phyloP scores from a whole-genome alignment of 2,888 invertebrate genomes.

The Arenicola marina region DNA sequence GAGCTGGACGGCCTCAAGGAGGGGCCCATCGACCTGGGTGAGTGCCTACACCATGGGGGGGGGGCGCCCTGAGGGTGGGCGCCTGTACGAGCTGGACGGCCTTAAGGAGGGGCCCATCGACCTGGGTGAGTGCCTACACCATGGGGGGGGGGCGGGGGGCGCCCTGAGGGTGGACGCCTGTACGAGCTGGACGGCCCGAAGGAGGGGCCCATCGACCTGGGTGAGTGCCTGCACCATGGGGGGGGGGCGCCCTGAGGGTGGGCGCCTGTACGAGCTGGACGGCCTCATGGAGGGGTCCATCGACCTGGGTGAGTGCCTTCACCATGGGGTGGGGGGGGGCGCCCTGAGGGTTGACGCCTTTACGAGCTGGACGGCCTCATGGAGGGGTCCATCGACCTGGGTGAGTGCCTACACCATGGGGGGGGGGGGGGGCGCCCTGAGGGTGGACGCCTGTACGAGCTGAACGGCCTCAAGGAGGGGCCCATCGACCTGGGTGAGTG shows the following conservation, averaged over 20 bases:
- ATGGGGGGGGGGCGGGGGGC: no score
- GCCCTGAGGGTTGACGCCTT: background rate
- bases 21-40: conserved; percentile 92
- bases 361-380: no score
- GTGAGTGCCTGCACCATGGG: no score
- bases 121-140: conserved; percentile 76
- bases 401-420: no score
- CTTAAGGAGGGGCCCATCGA: conserved; percentile 93
- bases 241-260: no score
- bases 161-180: conserved; percentile 75
- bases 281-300: no score
- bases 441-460: conserved; percentile 83
- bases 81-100: conserved; percentile 94
- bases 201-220: conserved; percentile 93
- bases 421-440: no score
- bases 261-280: no score
- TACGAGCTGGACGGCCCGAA: conserved; percentile 96
- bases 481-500: conserved; percentile 87
- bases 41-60: no score
- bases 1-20: conserved; percentile 95
- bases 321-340: background rate
- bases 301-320: no score
- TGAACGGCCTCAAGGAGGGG: conserved; percentile 93
- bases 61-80: no score
- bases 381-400: no score